Evolutionary conservation across 2,888 invertebrate genomes (phyloP), one percentile per base, ranked within the genome.

Genomic region (Acrobasis repandana): DNA sequence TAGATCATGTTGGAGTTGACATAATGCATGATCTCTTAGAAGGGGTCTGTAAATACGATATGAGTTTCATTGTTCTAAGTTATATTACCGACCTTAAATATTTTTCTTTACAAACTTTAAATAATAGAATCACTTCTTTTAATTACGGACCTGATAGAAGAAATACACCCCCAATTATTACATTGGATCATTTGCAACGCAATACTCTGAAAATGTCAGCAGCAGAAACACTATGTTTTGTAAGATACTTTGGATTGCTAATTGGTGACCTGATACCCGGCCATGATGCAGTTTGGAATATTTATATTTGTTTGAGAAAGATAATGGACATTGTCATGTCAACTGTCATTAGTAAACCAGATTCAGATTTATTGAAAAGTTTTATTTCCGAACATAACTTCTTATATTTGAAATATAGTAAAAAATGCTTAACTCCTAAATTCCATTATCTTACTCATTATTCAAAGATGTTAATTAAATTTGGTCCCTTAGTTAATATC

Each of bases 11-110:
- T 16, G 62, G 62, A 33, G 62, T 63, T 46, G 59, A 63, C 28
- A 43, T 58, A n/a, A 63, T 63, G 61, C 61, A 63, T 56, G 63
- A 61, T 54, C 28, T 63, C 11, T 46, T 58, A 50, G 61, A 63
- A 34, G 61, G 58, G 15, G 50, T 63, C 8, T 38, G 36, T 38
- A 61, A 61, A 54, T 58, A 63, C 33, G 49, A 38, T 33, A 46
- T 61, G 50, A 28, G 15, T 36, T 60, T 60, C n/a, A 58, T 63
- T 56, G n/a, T 62, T 36, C 11, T 62, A 38, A 47, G 16, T 36
- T 62, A 60, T 43, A 60, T 34, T 36, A 33, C 14, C 8, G 52
- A 54, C 16, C 16, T 36, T 15, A 33, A 34, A 34, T 54, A 54
- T 34, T 54, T 54, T 34, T 36, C 52, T 1, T 54, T 54, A 36